phyloP scores from a whole-genome alignment of 2,888 invertebrate genomes.

The Tachina lurida region DNA sequence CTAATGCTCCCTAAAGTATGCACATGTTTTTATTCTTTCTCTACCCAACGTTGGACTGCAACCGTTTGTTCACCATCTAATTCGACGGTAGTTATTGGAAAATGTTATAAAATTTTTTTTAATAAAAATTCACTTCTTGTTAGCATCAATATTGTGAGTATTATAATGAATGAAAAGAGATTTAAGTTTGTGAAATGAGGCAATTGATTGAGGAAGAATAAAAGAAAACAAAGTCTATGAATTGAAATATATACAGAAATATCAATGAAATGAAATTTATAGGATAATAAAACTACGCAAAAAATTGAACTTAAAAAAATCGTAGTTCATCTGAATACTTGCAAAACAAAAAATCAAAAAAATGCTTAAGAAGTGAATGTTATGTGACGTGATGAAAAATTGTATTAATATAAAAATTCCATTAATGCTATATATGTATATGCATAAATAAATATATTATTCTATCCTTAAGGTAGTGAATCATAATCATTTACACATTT shows the following conservation, averaged over 20 bases:
- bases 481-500: no score
- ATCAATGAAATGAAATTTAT: constrained; percentile 20
- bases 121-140: constrained; percentile 18
- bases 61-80: constrained; percentile 23
- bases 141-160: neutral
- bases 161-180: constrained; percentile 32
- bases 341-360: no score
- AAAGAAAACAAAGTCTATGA: neutral
- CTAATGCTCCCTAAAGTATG: neutral
- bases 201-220: neutral
- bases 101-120: constrained; percentile 14
- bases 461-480: no score
- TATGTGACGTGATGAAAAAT: no score
- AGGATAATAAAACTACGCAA: neutral
- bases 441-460: no score
- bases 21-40: constrained; percentile 11
- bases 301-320: no score
- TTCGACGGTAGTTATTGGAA: constrained; percentile 41
- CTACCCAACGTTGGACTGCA: neutral
- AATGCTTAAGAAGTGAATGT: no score
- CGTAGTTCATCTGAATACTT: no score
- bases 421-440: no score
- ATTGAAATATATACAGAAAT: neutral
- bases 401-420: no score
- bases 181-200: constrained; percentile 34